These are phyloP conservation scores for Tachystola acroxantha DNA, from an alignment of 2,888 invertebrate genomes.

Conservation along the genomic window DNA sequence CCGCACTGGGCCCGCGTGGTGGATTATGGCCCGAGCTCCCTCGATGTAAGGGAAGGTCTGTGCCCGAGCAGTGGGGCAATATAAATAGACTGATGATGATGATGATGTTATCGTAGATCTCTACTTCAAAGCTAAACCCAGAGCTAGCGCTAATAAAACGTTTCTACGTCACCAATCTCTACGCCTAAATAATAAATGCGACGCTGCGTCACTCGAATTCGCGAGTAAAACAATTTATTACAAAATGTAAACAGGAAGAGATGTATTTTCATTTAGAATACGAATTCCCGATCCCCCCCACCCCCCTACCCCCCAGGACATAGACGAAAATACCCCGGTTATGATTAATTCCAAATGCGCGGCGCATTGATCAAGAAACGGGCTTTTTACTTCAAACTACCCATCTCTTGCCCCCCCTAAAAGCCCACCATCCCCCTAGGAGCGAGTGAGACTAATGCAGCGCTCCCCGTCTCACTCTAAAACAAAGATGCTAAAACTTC, in stretches of 20 bases:
- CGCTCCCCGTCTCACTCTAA: constrained; percentile 71
- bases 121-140: too few relatives aligned
- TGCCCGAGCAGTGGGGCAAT: too few relatives aligned
- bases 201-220: constrained; percentile 46
- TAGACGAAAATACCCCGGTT: constrained; percentile 78
- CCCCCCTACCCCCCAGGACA: constrained; percentile 43
- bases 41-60: too few relatives aligned
- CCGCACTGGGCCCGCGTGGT: too few relatives aligned
- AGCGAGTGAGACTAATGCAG: constrained; percentile 73
- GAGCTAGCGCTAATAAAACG: too few relatives aligned
- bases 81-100: too few relatives aligned
- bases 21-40: too few relatives aligned
- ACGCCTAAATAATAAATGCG: constrained; percentile 48
- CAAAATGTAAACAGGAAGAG: constrained; percentile 78
- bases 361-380: constrained; percentile 77
- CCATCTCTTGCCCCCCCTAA: constrained; percentile 55
- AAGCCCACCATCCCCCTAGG: constrained; percentile 25
- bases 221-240: constrained; percentile 76
- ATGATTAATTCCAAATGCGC: constrained; percentile 78
- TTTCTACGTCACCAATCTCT: too few relatives aligned
- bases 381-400: constrained; percentile 77
- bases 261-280: constrained; percentile 77
- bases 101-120: too few relatives aligned
- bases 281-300: constrained; percentile 61
- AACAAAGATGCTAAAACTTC: constrained; percentile 79